phyloP scores from a whole-genome alignment of 2,888 invertebrate species.

The Uropetala carovei region DNA sequence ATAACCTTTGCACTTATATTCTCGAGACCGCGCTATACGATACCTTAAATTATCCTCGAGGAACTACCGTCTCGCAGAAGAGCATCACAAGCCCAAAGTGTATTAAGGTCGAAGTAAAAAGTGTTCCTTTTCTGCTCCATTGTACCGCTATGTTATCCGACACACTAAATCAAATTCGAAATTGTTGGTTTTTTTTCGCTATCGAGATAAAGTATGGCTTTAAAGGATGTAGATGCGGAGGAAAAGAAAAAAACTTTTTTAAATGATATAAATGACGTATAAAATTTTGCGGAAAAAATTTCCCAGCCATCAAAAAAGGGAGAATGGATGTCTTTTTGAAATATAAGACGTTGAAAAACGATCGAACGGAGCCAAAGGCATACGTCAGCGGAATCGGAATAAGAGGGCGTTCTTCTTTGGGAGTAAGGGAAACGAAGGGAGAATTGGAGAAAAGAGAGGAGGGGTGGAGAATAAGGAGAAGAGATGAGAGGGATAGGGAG shows the following conservation, averaged over 20 bases:
- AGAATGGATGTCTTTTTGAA: neutral
- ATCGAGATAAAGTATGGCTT: neutral
- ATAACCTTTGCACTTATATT: neutral
- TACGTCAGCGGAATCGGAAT: conserved; percentile 1
- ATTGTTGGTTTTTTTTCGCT: neutral
- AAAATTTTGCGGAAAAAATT: neutral
- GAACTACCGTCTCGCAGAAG: neutral
- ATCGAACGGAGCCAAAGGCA: neutral
- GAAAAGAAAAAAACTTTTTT: neutral
- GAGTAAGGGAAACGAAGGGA: neutral
- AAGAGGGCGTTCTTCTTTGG: neutral
- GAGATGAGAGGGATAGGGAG: neutral
- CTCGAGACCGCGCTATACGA: neutral
- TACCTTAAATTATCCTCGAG: neutral
- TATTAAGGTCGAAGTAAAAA: neutral
- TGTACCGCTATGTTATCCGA: neutral
- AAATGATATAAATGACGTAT: neutral
- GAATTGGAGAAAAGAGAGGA: neutral
- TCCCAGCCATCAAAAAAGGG: neutral
- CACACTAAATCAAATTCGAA: conserved; percentile 1
- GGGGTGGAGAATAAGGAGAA: neutral
- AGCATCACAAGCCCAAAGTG: neutral
- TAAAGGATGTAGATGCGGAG: neutral
- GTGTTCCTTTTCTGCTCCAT: neutral
- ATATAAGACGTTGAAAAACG: neutral